Base-by-base conservation (phyloP, 2,888 invertebrate genomes). In the Alsophila aescularia region DNA sequence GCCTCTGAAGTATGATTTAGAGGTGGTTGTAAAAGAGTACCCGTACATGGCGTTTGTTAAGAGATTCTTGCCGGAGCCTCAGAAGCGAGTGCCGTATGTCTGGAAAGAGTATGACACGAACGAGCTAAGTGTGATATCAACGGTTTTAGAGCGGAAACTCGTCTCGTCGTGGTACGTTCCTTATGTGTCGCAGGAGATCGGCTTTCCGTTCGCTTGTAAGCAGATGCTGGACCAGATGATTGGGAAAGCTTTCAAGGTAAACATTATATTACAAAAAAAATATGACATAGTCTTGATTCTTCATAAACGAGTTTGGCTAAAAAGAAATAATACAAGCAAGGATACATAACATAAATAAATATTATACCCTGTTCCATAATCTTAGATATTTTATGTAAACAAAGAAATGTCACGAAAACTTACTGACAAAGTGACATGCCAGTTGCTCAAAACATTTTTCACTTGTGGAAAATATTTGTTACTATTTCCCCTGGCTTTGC, bases 191-290 rank as follows among this genome's bases (percentile, higher is more conserved):
- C 81, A 88, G 58, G 92, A 92, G 62, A 92, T 92, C 15, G 83
- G 90, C 1, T 92, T 92, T 60, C 92, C 92, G 0, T 92, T 91
- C 62, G 90, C 90, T 0, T 92, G 92, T 62, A 92, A 92, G 59
- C 91, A 92, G 64, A 77, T 92, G 79, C 64, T 92, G 65, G 92
- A 92, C 73, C 90, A 91, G 66, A 89, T 91, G 76, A 87, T 92
- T 62, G 83, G 82, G 18, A 90, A 83, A 63, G 77, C 81, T 47
- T 92, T 92, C 69, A 87, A 90, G 84, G 92, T 91, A 61, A 69
- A 72, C 8, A 24, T 42, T 10, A 3, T 21, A 21, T 6, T 21
- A 21, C 6, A 3, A 21, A 5, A 3, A 21, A 5, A 5, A 5
- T 3, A 21, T 21, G 21, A 5, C 21, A 3, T 21, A 5, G 3